Evolutionary conservation across 1,140 invertebrate genomes (phyloP).

Genomic region (Druon quercuslanigerum): DNA sequence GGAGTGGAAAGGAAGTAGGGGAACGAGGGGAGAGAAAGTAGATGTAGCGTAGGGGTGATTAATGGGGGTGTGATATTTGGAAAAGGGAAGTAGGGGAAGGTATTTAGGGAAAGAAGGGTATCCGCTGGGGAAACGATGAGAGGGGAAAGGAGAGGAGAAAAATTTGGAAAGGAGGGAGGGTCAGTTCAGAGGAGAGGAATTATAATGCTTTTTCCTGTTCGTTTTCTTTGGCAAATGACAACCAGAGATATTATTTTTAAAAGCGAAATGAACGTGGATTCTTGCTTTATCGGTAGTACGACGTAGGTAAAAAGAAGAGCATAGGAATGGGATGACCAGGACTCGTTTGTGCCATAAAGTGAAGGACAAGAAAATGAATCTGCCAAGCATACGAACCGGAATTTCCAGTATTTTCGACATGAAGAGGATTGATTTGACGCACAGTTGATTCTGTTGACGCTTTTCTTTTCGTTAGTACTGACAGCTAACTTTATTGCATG

Average conservation of each 20-base stretch:
- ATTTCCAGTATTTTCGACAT: constrained; percentile 23
- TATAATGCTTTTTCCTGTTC: neutral
- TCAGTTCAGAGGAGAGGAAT: too few relatives aligned
- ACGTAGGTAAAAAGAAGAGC: neutral
- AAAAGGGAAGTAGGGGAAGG: too few relatives aligned
- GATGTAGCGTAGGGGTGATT: too few relatives aligned
- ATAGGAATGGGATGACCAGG: neutral
- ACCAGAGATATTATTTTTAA: too few relatives aligned
- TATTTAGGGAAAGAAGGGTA: too few relatives aligned
- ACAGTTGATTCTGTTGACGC: neutral
- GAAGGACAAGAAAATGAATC: constrained; percentile 30
- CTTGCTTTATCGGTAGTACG: neutral
- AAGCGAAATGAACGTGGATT: neutral
- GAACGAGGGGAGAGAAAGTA: too few relatives aligned
- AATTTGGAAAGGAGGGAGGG: too few relatives aligned
- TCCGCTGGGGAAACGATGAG: neutral
- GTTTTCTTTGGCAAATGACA: too few relatives aligned
- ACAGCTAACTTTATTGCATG: neutral
- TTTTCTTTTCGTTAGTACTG: neutral
- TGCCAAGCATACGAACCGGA: constrained; percentile 24
- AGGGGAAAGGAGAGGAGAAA: too few relatives aligned
- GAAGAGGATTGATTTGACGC: neutral
- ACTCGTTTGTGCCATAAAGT: constrained; percentile 24
- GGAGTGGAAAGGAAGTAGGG: too few relatives aligned
- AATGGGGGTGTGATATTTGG: too few relatives aligned